Evolutionary conservation across 2,113 vertebrate species (phyloP).

Genomic region (Pica pica): DNA sequence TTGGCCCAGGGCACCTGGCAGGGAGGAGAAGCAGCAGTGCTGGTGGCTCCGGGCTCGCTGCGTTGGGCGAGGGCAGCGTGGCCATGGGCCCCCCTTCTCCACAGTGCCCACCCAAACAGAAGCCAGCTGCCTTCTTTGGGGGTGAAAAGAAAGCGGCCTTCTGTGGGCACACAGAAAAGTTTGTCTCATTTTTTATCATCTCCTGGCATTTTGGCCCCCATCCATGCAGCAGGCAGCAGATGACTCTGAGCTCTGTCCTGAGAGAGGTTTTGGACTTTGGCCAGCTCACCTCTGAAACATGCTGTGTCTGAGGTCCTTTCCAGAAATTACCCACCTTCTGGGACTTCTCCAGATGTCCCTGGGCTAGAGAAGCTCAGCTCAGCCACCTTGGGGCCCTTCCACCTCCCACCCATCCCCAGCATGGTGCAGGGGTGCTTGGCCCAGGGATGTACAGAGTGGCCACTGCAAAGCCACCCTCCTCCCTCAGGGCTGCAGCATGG

Average conservation of each 20-base stretch:
- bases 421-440: neutral
- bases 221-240: neutral
- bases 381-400: neutral
- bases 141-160: neutral
- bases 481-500: neutral
- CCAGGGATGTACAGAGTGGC: accelerated
- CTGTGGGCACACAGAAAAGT: neutral
- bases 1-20: neutral
- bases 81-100: accelerated
- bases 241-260: neutral
- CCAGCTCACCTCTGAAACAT: neutral
- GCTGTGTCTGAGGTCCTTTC: neutral
- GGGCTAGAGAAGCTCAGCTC: neutral
- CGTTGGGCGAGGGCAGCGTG: accelerated
- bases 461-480: neutral
- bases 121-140: neutral
- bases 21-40: neutral
- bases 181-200: neutral
- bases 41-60: accelerated
- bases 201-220: neutral
- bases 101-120: accelerated
- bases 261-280: neutral
- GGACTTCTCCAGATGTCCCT: neutral
- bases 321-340: neutral
- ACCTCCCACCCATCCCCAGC: neutral